phyloP scores from a whole-genome alignment of 2,888 invertebrate species.

The Netelia fuscicornis region DNA sequence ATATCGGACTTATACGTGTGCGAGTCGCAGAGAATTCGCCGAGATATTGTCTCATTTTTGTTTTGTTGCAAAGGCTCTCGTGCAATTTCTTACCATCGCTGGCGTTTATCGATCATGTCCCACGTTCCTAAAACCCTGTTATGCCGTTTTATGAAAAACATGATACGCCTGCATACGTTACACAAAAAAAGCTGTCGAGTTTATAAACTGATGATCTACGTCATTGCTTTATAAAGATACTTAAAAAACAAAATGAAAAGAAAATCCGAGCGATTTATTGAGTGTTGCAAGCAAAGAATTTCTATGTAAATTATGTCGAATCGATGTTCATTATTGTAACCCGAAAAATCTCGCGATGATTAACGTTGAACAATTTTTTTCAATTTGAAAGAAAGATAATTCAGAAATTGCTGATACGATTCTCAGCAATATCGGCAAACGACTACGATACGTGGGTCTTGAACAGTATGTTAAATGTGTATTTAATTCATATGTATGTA shows the following conservation, averaged over 20 bases:
- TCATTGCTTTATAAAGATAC: conserved; percentile 8
- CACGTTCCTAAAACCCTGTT: neutral
- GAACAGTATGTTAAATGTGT: conserved; percentile 55
- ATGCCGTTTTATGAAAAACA: neutral
- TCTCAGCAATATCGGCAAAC: conserved; percentile 29
- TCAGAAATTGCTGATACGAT: conserved; percentile 13
- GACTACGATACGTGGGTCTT: conserved; percentile 44
- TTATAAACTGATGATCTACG: conserved; percentile 28
- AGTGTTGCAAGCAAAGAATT: conserved; percentile 56
- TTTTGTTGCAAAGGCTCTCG: neutral
- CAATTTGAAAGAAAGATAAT: conserved; percentile 18
- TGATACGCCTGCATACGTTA: conserved; percentile 16
- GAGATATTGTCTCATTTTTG: neutral
- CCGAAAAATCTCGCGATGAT: conserved; percentile 9
- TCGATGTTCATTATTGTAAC: conserved; percentile 53
- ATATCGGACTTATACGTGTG: neutral
- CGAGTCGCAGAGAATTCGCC: neutral
- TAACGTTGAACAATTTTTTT: conserved; percentile 3
- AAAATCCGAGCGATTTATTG: conserved; percentile 45
- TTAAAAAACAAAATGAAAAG: conserved; percentile 5
- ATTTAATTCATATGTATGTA: conserved; percentile 60
- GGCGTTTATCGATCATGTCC: neutral
- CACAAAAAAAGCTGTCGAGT: conserved; percentile 16
- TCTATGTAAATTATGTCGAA: conserved; percentile 56
- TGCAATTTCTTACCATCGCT: neutral